These are phyloP conservation scores for Elephas maximus DNA, from an alignment of 2,113 vertebrate genomes.

Conservation along the genomic window DNA sequence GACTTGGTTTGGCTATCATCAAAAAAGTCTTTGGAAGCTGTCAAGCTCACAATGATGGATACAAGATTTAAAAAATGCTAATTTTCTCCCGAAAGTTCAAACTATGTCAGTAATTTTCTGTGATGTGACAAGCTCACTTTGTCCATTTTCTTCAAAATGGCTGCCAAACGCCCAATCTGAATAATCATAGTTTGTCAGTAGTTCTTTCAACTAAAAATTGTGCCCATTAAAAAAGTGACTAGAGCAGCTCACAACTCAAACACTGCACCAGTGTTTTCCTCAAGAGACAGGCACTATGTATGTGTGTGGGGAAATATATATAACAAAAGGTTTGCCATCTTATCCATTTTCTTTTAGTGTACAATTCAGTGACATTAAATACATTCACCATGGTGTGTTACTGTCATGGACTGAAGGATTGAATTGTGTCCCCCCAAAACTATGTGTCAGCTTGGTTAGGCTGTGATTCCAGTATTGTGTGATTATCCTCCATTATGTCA, in stretches of 20 bases:
- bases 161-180: not conserved
- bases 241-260: not conserved
- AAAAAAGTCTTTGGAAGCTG: not conserved
- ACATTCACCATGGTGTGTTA: too few species aligned
- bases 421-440: too few species aligned
- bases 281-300: not conserved
- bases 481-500: too few species aligned
- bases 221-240: not conserved
- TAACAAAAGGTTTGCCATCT: too few species aligned
- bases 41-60: not conserved
- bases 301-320: not conserved
- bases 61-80: not conserved
- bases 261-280: not conserved
- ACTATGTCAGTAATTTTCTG: not conserved
- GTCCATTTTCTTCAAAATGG: not conserved
- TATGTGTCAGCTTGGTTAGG: too few species aligned
- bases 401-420: too few species aligned
- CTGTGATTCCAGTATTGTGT: too few species aligned
- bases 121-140: not conserved
- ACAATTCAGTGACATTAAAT: too few species aligned
- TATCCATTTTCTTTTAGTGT: too few species aligned
- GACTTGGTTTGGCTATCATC: too few species aligned
- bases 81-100: not conserved
- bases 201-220: conserved; percentile 22
- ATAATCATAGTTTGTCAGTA: not conserved